These are phyloP conservation scores for Microctonus hyperodae DNA, from an alignment of 2,888 invertebrate species.

Conservation along the genomic window DNA sequence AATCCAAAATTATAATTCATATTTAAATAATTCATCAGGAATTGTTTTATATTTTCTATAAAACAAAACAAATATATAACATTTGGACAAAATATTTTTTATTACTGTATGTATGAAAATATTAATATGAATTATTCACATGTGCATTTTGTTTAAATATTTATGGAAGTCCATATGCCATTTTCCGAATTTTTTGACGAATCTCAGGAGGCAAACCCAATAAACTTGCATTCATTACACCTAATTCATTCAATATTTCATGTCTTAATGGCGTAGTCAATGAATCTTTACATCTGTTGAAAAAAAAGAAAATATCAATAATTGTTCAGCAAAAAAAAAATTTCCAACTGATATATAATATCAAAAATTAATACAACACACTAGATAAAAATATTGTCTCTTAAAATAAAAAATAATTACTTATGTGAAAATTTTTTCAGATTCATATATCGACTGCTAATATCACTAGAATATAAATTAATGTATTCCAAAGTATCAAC, in stretches of 20 bases:
- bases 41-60: neutral
- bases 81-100: neutral
- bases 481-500: constrained; percentile 50
- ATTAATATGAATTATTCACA: too few species aligned
- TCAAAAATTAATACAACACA: neutral
- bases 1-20: neutral
- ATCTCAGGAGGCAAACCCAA: constrained; percentile 62
- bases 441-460: constrained; percentile 48
- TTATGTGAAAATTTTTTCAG: constrained; percentile 51
- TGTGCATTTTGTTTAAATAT: too few species aligned
- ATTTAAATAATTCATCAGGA: neutral
- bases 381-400: too few species aligned
- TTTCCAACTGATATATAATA: neutral
- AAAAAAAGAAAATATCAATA: constrained; percentile 61
- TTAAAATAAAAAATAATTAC: constrained; percentile 45
- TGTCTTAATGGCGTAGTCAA: constrained; percentile 67
- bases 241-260: constrained; percentile 65
- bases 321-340: too few species aligned
- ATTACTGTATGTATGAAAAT: neutral
- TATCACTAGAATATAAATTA: constrained; percentile 49
- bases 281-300: constrained; percentile 66
- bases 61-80: neutral
- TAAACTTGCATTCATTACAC: constrained; percentile 54
- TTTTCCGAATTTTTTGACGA: constrained; percentile 49
- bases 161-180: too few species aligned